Percentiles rank a stretch among this genome's conserved stretches.
These are phyloP conservation scores for Pteruthius melanotis DNA, from an alignment of 2,113 vertebrate genomes.

Conservation along the genomic window DNA sequence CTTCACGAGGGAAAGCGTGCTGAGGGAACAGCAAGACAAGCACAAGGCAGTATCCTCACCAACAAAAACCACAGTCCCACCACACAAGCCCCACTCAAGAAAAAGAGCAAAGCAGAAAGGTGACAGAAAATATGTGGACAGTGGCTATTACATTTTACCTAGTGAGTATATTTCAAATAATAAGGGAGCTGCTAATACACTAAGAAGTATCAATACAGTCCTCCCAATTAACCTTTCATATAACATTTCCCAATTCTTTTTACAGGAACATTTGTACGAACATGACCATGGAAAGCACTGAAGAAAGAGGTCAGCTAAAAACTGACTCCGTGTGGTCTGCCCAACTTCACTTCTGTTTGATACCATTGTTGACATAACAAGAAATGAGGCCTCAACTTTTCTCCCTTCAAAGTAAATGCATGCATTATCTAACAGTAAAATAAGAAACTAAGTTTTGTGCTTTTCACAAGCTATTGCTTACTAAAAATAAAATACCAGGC, in stretches of 20 bases:
- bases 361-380: not conserved
- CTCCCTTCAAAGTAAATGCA: not conserved
- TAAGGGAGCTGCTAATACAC: not conserved
- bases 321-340: not conserved
- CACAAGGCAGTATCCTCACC: not conserved
- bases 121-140: not conserved
- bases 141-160: not conserved
- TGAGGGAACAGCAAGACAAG: not conserved
- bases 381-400: not conserved
- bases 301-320: not conserved
- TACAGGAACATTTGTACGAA: not conserved
- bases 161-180: not conserved
- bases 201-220: not conserved
- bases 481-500: not conserved
- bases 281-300: not conserved
- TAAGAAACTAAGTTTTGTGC: not conserved
- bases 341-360: not conserved
- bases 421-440: not conserved
- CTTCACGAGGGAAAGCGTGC: rapidly evolving
- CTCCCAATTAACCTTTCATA: not conserved
- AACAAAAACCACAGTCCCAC: not conserved
- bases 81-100: not conserved
- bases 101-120: not conserved
- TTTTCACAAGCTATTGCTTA: not conserved
- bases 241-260: not conserved